Conservation (phyloP, 2,888 invertebrate genomes). For the Drosophila barbarae region DNA sequence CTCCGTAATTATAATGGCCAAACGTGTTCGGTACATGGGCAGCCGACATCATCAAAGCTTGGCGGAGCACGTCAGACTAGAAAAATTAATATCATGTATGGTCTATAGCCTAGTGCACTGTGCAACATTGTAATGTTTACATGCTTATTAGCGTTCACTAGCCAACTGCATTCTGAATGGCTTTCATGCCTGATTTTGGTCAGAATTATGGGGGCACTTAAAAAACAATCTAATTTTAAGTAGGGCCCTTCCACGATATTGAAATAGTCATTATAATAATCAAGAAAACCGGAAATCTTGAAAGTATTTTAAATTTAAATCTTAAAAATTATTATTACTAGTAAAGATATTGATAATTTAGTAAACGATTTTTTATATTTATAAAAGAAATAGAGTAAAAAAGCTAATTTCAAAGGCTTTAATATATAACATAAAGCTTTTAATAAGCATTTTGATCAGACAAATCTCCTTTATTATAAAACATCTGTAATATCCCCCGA, state of each 20-base stretch:
- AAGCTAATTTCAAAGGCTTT: neutral
- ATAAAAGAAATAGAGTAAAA: neutral
- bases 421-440: neutral
- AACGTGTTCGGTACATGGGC: conserved; percentile 51
- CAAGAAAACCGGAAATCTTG: neutral
- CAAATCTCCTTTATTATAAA: neutral
- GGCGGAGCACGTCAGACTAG: conserved; percentile 19
- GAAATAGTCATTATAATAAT: conserved; percentile 1
- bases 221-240: neutral
- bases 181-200: conserved; percentile 13
- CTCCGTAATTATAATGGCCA: conserved; percentile 57
- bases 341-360: too few species aligned
- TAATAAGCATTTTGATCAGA: neutral
- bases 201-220: conserved; percentile 5
- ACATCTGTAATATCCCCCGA: conserved; percentile 7
- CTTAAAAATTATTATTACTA: too few species aligned
- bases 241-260: neutral
- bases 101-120: conserved; percentile 6
- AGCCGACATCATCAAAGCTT: conserved; percentile 16
- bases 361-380: too few species aligned
- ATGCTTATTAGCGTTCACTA: conserved; percentile 4
- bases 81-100: conserved; percentile 10
- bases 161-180: conserved; percentile 3
- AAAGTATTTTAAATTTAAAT: too few species aligned
- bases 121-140: conserved; percentile 22